Evolutionary conservation across 2,888 invertebrate genomes (phyloP).

Genomic region (Cephonodes hylas): DNA sequence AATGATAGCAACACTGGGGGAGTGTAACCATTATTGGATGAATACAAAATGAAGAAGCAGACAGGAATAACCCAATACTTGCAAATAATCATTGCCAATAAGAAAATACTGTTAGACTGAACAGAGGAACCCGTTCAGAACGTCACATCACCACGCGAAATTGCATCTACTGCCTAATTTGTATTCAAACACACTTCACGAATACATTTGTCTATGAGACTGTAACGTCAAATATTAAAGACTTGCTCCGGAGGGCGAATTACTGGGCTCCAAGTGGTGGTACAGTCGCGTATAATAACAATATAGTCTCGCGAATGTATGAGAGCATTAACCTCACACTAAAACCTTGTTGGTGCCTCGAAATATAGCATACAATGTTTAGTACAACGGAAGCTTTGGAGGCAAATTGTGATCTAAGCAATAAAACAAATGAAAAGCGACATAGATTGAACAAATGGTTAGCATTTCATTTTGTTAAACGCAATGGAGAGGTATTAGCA

Average conservation of each 20-base stretch:
- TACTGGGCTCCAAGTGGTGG: background rate
- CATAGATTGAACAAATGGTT: too few species aligned
- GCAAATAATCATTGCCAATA: constrained; percentile 59
- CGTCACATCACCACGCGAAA: constrained; percentile 65
- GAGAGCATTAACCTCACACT: too few species aligned
- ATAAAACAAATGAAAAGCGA: too few species aligned
- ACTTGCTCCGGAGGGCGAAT: background rate
- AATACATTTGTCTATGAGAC: constrained; percentile 62
- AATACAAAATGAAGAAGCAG: constrained; percentile 33
- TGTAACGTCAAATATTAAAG: constrained; percentile 11
- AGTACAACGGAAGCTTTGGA: too few species aligned
- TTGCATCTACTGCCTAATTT: constrained; percentile 65
- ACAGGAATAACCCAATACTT: constrained; percentile 10
- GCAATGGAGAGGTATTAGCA: too few species aligned
- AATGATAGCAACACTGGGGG: background rate
- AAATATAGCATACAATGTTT: too few species aligned
- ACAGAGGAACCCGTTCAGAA: constrained; percentile 52
- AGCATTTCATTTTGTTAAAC: too few species aligned
- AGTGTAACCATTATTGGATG: constrained; percentile 16
- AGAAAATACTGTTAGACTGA: constrained; percentile 57
- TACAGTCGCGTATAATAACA: background rate
- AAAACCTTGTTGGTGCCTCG: too few species aligned
- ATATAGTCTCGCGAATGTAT: too few species aligned
- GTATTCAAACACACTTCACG: constrained; percentile 59
- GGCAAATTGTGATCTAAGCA: too few species aligned